Evolutionary conservation across 2,797 vertebrate species (phyloP).

Genomic region (Merluccius polli): DNA sequence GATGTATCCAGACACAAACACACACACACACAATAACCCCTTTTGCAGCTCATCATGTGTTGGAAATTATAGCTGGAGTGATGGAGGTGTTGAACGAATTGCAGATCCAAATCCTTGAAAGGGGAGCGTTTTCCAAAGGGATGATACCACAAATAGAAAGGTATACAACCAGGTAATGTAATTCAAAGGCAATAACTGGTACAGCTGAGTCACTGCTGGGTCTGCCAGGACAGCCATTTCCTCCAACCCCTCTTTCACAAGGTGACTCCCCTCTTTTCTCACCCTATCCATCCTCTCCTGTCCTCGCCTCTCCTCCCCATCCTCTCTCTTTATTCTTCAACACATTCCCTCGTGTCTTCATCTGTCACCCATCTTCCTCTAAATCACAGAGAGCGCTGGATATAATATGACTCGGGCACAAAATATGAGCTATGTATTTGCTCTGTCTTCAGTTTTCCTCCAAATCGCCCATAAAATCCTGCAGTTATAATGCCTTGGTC

Average conservation of each 20-base stretch:
- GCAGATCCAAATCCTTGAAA: not conserved
- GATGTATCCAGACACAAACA: not conserved
- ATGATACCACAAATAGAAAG: not conserved
- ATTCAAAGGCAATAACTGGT: conserved; percentile 40
- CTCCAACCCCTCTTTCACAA: conserved; percentile 51
- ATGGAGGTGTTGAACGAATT: not conserved
- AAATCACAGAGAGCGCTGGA: not conserved
- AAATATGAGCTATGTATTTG: not conserved
- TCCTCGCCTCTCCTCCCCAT: not conserved
- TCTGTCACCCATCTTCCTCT: not conserved
- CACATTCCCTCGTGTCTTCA: conserved; percentile 2
- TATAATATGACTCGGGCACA: not conserved
- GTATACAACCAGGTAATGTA: conserved; percentile 32
- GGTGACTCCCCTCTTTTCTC: conserved; percentile 57
- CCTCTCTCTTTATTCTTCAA: not conserved
- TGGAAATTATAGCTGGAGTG: not conserved
- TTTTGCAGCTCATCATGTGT: not conserved
- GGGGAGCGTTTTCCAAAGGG: not conserved
- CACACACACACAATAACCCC: not conserved
- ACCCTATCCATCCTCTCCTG: conserved; percentile 17
- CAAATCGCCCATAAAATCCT: not conserved
- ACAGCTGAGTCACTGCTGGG: conserved; percentile 64
- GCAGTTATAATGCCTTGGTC: not conserved
- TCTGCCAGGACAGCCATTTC: conserved; percentile 58
- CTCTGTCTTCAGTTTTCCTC: not conserved